These are phyloP conservation scores for Scortum barcoo DNA, from an alignment of 2,113 vertebrate genomes.

Conservation along the genomic window DNA sequence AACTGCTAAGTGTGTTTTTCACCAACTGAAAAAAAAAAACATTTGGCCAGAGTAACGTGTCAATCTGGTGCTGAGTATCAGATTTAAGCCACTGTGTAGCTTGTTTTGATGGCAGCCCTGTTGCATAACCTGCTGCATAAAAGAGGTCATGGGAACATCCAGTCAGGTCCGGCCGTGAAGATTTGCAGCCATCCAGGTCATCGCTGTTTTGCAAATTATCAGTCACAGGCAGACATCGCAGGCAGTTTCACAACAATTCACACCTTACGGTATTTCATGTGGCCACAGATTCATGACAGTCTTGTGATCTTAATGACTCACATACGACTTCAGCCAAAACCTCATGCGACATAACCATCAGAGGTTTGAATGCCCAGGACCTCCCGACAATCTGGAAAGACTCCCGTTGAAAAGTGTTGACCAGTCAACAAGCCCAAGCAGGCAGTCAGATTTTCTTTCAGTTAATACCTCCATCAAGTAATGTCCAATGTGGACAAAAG, in stretches of 20 bases:
- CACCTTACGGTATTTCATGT: conserved; percentile 26
- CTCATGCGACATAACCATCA: neutral
- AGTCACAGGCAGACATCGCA: neutral
- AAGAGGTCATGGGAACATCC: conserved; percentile 27
- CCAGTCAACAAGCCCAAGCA: neutral
- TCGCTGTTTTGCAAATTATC: conserved; percentile 17
- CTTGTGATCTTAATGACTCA: conserved; percentile 27
- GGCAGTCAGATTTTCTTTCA: conserved; percentile 5
- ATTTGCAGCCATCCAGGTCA: conserved; percentile 29
- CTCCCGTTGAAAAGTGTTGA: neutral
- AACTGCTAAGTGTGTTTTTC: neutral
- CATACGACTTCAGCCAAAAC: conserved; percentile 9
- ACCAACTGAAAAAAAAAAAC: neutral
- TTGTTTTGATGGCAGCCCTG: neutral
- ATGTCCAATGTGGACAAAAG: neutral
- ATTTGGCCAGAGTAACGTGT: neutral
- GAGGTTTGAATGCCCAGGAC: neutral
- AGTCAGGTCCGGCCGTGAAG: neutral
- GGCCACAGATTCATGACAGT: neutral
- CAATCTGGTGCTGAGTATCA: neutral
- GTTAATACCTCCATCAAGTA: neutral
- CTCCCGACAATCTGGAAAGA: neutral
- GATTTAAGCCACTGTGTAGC: neutral
- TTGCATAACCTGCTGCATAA: conserved; percentile 1
- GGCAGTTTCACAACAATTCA: conserved; percentile 29